These are phyloP conservation scores for Drosophila mayaguana DNA, from an alignment of 2,888 invertebrate species.

Conservation along the genomic window DNA sequence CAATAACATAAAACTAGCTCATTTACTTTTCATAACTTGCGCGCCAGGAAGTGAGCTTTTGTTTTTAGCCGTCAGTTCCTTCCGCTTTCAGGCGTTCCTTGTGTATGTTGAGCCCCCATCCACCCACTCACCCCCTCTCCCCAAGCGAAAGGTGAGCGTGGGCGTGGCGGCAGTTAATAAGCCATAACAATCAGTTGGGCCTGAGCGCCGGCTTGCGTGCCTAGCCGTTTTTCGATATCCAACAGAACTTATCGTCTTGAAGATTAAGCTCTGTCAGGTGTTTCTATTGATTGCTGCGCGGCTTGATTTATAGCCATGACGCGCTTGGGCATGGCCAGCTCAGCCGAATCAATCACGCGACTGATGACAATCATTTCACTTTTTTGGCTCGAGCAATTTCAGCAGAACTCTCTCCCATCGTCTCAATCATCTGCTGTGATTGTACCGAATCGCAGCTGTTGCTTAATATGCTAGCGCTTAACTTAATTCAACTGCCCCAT, in stretches of 20 bases:
- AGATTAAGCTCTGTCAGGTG: slow-evolving; percentile 60
- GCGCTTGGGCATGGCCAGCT: slow-evolving; percentile 48
- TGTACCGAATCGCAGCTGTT: slow-evolving; percentile 30
- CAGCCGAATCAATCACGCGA: slow-evolving; percentile 67
- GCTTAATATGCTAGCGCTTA: slow-evolving; percentile 61
- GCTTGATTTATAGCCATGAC: slow-evolving; percentile 48
- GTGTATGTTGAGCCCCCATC: slow-evolving; percentile 36
- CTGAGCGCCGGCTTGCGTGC: slow-evolving; percentile 52
- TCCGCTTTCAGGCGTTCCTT: slow-evolving; percentile 68
- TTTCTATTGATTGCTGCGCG: slow-evolving; percentile 55
- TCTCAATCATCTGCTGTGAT: slow-evolving; percentile 49
- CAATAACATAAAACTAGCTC: slow-evolving; percentile 52
- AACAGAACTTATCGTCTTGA: slow-evolving; percentile 45
- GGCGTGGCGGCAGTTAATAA: slow-evolving; percentile 59
- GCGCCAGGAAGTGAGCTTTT: slow-evolving; percentile 77
- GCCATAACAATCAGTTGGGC: slow-evolving; percentile 51
- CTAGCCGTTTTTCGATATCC: slow-evolving; percentile 42
- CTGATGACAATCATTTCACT: slow-evolving; percentile 31
- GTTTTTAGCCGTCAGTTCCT: slow-evolving; percentile 79
- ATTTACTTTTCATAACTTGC: slow-evolving; percentile 74
- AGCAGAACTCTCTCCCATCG: slow-evolving; percentile 20
- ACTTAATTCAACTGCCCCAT: slow-evolving; percentile 45
- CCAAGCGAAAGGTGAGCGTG: not conserved
- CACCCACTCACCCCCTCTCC: no score
- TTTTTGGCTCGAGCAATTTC: slow-evolving; percentile 10